A percentile compares a stretch with the other conserved stretches of the same genome.
phyloP scores from a whole-genome alignment of 2,888 invertebrate genomes.

The Bombylius discolor region DNA sequence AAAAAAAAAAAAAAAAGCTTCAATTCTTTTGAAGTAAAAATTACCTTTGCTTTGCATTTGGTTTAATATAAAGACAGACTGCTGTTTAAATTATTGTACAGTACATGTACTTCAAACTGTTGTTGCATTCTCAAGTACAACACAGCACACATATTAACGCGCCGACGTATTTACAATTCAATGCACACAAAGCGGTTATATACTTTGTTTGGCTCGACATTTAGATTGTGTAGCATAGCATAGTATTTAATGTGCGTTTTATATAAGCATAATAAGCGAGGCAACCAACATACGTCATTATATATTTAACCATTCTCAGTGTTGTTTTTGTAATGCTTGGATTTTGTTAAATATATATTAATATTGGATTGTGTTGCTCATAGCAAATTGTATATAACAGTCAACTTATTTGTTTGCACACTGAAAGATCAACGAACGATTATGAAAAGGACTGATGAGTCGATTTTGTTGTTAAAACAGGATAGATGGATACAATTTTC shows the following conservation, averaged over 20 bases:
- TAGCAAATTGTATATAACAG: neutral
- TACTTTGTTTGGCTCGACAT: neutral
- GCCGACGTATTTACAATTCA: neutral
- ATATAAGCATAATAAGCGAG: too few species aligned
- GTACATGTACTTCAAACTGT: neutral
- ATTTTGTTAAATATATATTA: too few species aligned
- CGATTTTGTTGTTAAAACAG: neutral
- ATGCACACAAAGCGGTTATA: neutral
- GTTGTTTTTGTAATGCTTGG: too few species aligned
- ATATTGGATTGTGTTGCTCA: too few species aligned
- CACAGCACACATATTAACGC: neutral
- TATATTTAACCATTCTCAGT: too few species aligned
- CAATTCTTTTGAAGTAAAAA: too few species aligned
- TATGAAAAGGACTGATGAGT: conserved; percentile 3
- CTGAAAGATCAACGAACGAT: conserved; percentile 8
- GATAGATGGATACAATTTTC: neutral
- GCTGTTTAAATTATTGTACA: neutral
- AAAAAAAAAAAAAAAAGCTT: too few species aligned
- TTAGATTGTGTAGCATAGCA: neutral
- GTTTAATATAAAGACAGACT: too few species aligned
- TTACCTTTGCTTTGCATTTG: too few species aligned
- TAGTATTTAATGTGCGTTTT: too few species aligned
- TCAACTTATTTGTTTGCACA: neutral
- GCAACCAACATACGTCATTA: too few species aligned
- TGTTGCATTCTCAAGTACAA: neutral